Base-by-base conservation (phyloP, 2,888 invertebrate genomes). In the Holacanthella duospinosa region DNA sequence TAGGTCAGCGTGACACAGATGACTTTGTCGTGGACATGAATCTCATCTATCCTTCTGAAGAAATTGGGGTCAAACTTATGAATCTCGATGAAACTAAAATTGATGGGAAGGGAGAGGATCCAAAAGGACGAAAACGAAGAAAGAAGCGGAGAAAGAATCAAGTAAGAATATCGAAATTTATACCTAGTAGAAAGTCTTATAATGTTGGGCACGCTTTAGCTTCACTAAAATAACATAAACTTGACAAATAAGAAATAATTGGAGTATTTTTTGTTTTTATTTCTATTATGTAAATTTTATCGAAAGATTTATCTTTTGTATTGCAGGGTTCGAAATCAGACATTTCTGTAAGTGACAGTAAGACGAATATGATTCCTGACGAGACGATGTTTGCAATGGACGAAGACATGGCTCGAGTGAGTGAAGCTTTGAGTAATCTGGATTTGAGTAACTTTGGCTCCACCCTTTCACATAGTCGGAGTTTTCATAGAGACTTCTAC, bases 321-420 rank as follows among this genome's bases (percentile, higher is more conserved):
- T n/a, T n/a, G 21, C 55, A 70, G 70, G 73, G 70, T 19, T 73
- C 73, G 16, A 71, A 68, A 53, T 68, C 66, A 61, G 71, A 71
- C 44, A 68, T 70, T 27, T 29, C 3, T 6, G 9, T 6, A 25
- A 27, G 48, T 48, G 48, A 4, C 4, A 48, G 48, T 21, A 48
- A 19, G 55, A 58, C 79, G 27, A 80, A 77, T 24, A 77, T 74
- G 12, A 75, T 76, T 1, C 70, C 60, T n/a, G 26, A 57, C n/a
- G 74, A 73, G 60, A 63, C 70, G 53, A 72, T 70, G 66, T 73
- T 70, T 60, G n/a, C n/a, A n/a, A 71, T 71, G 71, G 71, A 73
- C 54, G 72, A 72, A 59, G 72, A 70, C 0, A 83, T 84, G 2
- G 79, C 80, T n/a, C 80, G 81, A 71, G 81, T 81, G 1, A 66